A percentile compares a stretch with the other conserved stretches of the same genome.
These are phyloP conservation scores for Chorisops tibialis DNA, from an alignment of 2,888 invertebrate species.

Conservation along the genomic window DNA sequence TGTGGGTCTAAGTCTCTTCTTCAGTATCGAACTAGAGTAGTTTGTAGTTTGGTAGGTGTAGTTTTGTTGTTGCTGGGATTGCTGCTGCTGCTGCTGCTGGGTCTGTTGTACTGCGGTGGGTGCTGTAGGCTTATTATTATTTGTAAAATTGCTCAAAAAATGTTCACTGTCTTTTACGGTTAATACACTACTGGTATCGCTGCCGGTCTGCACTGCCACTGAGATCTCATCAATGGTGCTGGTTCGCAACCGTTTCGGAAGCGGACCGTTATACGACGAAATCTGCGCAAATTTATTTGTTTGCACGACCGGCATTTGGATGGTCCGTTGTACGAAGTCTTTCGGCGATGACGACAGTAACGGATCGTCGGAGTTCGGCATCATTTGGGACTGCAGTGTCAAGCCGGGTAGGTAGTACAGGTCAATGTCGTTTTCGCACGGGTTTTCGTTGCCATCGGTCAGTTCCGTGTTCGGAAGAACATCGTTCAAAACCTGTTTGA, in stretches of 20 bases:
- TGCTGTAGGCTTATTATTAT: constrained; percentile 33
- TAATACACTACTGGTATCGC: neutral
- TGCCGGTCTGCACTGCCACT: neutral
- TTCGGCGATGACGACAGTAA: constrained; percentile 78
- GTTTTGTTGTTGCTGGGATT: constrained; percentile 31
- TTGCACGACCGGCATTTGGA: constrained; percentile 6
- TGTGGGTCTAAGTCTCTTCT: constrained; percentile 43
- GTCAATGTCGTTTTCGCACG: constrained; percentile 52
- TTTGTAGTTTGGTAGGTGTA: neutral
- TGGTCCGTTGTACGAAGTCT: constrained; percentile 59
- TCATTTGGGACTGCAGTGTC: constrained; percentile 75
- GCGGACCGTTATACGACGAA: neutral
- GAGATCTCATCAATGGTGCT: constrained; percentile 32
- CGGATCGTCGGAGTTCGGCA: constrained; percentile 85
- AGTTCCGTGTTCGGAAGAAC: constrained; percentile 71
- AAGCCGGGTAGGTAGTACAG: constrained; percentile 50
- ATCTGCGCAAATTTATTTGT: neutral
- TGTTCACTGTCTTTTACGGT: constrained; percentile 10
- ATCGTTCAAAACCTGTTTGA: constrained; percentile 81
- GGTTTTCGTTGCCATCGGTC: constrained; percentile 56
- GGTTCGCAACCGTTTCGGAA: constrained; percentile 20
- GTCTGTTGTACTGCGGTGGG: constrained; percentile 33
- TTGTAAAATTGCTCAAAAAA: neutral
- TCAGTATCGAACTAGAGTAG: constrained; percentile 40
- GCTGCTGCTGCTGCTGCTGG: constrained; percentile 30